Evolutionary conservation across 2,113 vertebrate species (phyloP).

Genomic region (Sphaerodactylus townsendi): DNA sequence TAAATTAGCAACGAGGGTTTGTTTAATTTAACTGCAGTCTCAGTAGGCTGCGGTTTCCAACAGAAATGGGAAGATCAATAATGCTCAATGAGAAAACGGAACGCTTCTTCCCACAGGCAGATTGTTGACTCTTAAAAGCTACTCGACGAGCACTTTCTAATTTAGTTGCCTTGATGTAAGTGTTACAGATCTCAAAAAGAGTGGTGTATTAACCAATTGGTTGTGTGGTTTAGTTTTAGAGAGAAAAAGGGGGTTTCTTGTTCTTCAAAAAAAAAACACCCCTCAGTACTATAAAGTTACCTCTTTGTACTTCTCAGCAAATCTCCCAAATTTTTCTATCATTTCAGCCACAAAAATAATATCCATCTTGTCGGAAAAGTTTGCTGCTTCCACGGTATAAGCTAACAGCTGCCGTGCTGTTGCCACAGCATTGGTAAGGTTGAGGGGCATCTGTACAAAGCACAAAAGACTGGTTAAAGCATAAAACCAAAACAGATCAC

Average conservation of each 20-base stretch:
- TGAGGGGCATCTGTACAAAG: conserved; percentile 88
- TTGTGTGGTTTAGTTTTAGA: background rate
- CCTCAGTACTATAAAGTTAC: conserved; percentile 66
- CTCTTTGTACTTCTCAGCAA: conserved; percentile 96
- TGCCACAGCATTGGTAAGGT: conserved; percentile 91
- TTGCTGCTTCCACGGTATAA: conserved; percentile 91
- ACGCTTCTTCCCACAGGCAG: conserved; percentile 51
- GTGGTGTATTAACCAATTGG: background rate
- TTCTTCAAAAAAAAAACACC: background rate
- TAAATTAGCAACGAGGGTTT: rapidly evolving
- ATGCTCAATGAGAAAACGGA: conserved; percentile 67
- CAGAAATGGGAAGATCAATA: conserved; percentile 55
- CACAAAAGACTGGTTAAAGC: background rate
- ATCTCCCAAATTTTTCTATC: conserved; percentile 97
- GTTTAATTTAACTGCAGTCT: background rate
- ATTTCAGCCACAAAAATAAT: conserved; percentile 98
- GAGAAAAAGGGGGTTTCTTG: conserved; percentile 18
- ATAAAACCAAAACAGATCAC: background rate
- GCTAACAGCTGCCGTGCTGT: conserved; percentile 89
- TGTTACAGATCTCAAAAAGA: conserved; percentile 46
- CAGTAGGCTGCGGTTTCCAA: conserved; percentile 9
- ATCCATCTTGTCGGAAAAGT: conserved; percentile 99
- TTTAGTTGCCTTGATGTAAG: conserved; percentile 35
- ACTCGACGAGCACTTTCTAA: conserved; percentile 42
- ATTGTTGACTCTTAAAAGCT: conserved; percentile 10